Base-by-base conservation (phyloP, 2,888 invertebrate genomes). In the Athripsodes cinereus region DNA sequence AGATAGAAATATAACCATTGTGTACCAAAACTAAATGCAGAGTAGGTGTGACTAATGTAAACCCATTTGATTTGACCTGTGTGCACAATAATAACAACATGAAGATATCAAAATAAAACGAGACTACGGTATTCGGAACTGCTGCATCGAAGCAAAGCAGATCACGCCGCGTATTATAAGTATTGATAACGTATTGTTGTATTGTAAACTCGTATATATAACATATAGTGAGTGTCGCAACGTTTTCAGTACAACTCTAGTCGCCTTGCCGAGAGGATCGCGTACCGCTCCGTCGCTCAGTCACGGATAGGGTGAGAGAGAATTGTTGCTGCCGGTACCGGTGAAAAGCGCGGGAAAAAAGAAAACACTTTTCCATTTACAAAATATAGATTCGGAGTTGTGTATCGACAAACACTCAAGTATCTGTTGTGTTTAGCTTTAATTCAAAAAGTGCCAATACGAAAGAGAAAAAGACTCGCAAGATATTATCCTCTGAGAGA, bases 281-380 rank as follows among this genome's bases (percentile, higher is more conserved):
- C 75, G 76, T 74, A 74, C 74, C 73, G 52, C 58, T 53, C 56
- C 56, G 58, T 47, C 52, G 70, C 72, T 76, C 75, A 76, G 70
- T 72, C 71, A 74, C 77, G 78, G 78, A 78, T 75, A 78, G 76
- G 75, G 78, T 76, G 78, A 78, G 78, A 78, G 78, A 78, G 76
- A 53, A 51, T 56, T 57, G 60, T 59, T 51, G 51, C 55, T 53
- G 49, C 44, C 46, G 54, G 47, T 40, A 34, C 21, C 22, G 52
- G 48, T 13, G 61, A 55, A 56, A 62, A 62, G 59, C 57, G 62
- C 59, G 55, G 59, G 56, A 54, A 59, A 21, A 26, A 26, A 26
- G 10, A 26, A 26, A 26, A 26, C 5, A 26, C 3, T 26, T 26
- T 26, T 26, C 26, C 26, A 26, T 3, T 3, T 6, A 26, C 10